Percentiles rank a stretch among this genome's conserved stretches.
Conservation (phyloP, 2,888 invertebrate genomes). For the Erebia aethiops region DNA sequence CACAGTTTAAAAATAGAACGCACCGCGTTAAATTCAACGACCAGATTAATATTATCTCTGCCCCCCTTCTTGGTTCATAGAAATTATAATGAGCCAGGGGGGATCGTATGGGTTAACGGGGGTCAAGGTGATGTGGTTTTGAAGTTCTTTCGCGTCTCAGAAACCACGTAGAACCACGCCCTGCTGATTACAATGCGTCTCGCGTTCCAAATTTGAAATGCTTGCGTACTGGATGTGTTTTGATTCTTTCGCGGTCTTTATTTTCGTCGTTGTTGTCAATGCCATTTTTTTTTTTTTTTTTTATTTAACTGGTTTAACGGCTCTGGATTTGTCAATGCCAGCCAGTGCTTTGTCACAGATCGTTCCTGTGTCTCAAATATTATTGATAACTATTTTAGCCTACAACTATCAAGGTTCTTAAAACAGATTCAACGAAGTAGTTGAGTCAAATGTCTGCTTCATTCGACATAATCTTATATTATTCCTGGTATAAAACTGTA, state of each 20-base stretch:
- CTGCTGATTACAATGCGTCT: constrained; percentile 52
- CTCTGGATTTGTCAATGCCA: constrained; percentile 24
- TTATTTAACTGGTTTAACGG: too few relatives aligned
- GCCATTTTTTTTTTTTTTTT: too few relatives aligned
- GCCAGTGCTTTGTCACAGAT: background rate
- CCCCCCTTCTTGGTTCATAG: constrained; percentile 39
- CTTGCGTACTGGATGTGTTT: constrained; percentile 36
- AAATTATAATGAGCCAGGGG: constrained; percentile 35
- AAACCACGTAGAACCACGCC: constrained; percentile 64
- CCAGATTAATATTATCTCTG: constrained; percentile 53
- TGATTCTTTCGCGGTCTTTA: constrained; percentile 24
- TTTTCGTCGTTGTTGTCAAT: constrained; percentile 25
- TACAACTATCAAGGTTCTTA: too few relatives aligned
- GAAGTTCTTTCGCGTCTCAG: constrained; percentile 49
- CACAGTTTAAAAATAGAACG: constrained; percentile 72
- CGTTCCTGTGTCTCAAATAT: too few relatives aligned
- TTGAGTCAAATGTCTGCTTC: too few relatives aligned
- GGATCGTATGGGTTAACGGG: constrained; percentile 36
- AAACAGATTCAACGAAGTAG: too few relatives aligned
- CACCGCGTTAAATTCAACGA: constrained; percentile 50
- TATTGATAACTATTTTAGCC: too few relatives aligned
- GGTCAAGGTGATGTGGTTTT: constrained; percentile 49
- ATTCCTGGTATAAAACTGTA: too few relatives aligned
- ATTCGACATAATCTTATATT: too few relatives aligned
- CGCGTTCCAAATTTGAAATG: constrained; percentile 58